Conservation (phyloP, 1,140 invertebrate genomes). For the Diorhabda elongata region DNA sequence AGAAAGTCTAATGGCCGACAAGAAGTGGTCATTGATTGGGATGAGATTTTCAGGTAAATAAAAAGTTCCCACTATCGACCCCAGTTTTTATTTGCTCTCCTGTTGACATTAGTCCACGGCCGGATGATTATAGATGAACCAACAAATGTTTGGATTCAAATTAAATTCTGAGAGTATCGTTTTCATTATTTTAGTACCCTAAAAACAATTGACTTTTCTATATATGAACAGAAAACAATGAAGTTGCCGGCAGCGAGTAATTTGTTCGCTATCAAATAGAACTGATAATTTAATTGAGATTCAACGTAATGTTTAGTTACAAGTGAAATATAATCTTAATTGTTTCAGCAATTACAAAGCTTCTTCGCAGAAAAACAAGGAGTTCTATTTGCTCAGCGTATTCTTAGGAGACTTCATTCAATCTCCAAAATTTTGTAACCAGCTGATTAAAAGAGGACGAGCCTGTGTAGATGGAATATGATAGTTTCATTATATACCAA, state of each 20-base stretch:
- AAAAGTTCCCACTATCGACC: not conserved
- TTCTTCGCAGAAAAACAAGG: slow-evolving; percentile 66
- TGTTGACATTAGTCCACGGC: no score
- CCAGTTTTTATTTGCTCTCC: no score
- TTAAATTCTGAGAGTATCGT: no score
- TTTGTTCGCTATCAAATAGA: not conserved
- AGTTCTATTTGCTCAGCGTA: slow-evolving; percentile 75
- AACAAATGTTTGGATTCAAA: no score
- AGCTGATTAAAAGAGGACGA: slow-evolving; percentile 65
- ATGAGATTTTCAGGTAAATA: slow-evolving; percentile 60
- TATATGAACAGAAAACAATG: no score
- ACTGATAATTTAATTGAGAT: no score
- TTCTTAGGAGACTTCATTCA: slow-evolving; percentile 77
- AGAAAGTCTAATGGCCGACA: slow-evolving; percentile 43
- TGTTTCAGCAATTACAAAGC: slow-evolving; percentile 70
- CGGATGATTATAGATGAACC: no score
- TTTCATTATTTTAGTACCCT: no score
- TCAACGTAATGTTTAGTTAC: no score
- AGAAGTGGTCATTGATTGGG: slow-evolving; percentile 54
- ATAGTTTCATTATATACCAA: no score
- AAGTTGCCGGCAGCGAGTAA: not conserved
- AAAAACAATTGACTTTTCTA: no score
- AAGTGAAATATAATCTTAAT: not conserved
- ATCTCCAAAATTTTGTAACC: slow-evolving; percentile 70
- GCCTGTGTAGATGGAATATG: slow-evolving; percentile 46